Percentiles rank a stretch among this genome's conserved stretches.
Evolutionary conservation across 2,113 vertebrate species (phyloP).

Genomic region (Rhagologus leucostigma): DNA sequence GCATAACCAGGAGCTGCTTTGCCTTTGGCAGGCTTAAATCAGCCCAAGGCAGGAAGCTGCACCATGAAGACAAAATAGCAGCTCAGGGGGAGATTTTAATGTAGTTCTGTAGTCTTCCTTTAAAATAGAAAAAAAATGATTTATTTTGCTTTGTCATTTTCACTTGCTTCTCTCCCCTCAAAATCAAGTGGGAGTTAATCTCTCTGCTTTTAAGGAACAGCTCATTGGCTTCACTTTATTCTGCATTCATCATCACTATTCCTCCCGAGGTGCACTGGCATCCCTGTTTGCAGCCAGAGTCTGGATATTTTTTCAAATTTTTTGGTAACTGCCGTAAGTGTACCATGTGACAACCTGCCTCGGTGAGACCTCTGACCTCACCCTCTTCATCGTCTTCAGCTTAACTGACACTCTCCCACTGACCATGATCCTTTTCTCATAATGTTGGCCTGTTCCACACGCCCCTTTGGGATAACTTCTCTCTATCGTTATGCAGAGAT

Average conservation of each 20-base stretch:
- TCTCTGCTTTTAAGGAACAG: background rate
- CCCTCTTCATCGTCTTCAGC: background rate
- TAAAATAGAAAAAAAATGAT: accelerated
- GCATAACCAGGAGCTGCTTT: background rate
- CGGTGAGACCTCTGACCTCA: background rate
- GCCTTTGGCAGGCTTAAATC: background rate
- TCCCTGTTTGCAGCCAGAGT: background rate
- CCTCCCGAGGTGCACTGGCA: background rate
- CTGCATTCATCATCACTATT: background rate
- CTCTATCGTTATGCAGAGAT: background rate
- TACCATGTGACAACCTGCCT: background rate
- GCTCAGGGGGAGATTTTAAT: background rate
- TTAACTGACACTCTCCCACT: background rate
- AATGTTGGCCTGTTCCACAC: background rate
- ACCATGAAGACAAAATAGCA: background rate
- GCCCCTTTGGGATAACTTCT: background rate
- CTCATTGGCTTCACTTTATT: background rate
- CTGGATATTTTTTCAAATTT: background rate
- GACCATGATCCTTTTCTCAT: background rate
- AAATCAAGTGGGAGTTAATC: background rate
- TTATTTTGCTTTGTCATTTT: background rate
- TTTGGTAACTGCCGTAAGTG: background rate
- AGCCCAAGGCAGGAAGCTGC: background rate
- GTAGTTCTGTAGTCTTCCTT: background rate
- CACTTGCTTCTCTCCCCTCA: background rate